Evolutionary conservation across 1,140 invertebrate genomes (phyloP).

Genomic region (Battus philenor): DNA sequence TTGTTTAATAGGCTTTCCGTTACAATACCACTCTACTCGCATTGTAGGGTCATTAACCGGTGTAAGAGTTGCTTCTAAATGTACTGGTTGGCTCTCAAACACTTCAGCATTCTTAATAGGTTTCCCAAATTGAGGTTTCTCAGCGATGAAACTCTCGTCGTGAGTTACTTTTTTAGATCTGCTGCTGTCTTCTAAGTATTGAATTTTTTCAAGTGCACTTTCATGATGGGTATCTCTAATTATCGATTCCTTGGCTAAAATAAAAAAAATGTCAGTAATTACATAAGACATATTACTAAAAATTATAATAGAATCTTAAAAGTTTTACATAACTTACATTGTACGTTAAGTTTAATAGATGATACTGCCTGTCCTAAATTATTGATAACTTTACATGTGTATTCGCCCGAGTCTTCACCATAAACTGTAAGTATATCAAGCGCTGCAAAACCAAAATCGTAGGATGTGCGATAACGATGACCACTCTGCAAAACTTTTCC

Average conservation of each 20-base stretch:
- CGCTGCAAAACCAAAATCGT: constrained; percentile 97
- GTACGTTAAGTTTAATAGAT: constrained; percentile 87
- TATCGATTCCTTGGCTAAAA: constrained; percentile 87
- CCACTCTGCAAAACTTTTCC: constrained; percentile 93
- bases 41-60: constrained; percentile 97
- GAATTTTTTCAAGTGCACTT: constrained; percentile 93
- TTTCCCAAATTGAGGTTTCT: constrained; percentile 92
- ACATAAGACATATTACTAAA: no score
- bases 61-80: constrained; percentile 96
- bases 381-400: constrained; percentile 93
- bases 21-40: constrained; percentile 96
- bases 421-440: constrained; percentile 95
- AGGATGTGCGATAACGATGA: constrained; percentile 92
- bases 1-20: constrained; percentile 92
- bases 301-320: no score
- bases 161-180: constrained; percentile 82
- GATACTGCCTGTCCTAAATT: constrained; percentile 88
- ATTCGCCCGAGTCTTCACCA: constrained; percentile 95
- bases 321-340: constrained; percentile 80
- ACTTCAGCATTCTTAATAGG: constrained; percentile 91
- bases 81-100: constrained; percentile 91
- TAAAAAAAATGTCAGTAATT: constrained; percentile 23
- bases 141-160: constrained; percentile 85
- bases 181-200: constrained; percentile 92
- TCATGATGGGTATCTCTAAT: constrained; percentile 97